phyloP scores from a whole-genome alignment of 2,113 vertebrate genomes.

The Callipepla californica region DNA sequence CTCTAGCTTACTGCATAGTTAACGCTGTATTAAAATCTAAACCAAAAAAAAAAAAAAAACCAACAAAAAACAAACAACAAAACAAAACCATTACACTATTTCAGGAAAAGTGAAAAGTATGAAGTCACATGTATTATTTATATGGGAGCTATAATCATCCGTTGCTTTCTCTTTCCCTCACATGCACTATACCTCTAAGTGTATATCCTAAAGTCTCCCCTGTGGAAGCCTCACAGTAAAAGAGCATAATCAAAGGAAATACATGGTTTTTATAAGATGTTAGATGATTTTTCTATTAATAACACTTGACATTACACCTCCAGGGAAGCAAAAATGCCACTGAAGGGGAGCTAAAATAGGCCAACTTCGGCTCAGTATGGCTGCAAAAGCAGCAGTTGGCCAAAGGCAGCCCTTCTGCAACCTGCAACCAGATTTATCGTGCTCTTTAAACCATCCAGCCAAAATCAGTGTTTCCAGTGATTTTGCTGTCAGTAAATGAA shows the following conservation, averaged over 20 bases:
- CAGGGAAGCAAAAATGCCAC: background rate
- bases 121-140: background rate
- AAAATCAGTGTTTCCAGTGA: background rate
- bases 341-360: conserved; percentile 1
- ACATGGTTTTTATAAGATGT: background rate
- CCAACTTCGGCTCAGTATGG: background rate
- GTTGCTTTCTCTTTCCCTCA: rapidly evolving
- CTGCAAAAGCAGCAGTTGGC: background rate
- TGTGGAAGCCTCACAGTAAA: background rate
- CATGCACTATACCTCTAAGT: background rate
- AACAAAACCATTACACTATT: background rate
- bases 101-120: background rate
- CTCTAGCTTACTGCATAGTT: background rate
- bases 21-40: background rate
- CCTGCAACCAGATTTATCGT: background rate
- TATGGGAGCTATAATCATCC: background rate
- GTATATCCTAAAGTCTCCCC: background rate
- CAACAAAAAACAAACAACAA: too few relatives aligned
- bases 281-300: conserved; percentile 17
- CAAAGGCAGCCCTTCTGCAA: background rate
- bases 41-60: too few relatives aligned
- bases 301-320: background rate
- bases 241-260: background rate
- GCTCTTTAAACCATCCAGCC: background rate
- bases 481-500: conserved; percentile 6